Conservation (phyloP, 1,140 invertebrate genomes). For the Drosophila biarmipes region DNA sequence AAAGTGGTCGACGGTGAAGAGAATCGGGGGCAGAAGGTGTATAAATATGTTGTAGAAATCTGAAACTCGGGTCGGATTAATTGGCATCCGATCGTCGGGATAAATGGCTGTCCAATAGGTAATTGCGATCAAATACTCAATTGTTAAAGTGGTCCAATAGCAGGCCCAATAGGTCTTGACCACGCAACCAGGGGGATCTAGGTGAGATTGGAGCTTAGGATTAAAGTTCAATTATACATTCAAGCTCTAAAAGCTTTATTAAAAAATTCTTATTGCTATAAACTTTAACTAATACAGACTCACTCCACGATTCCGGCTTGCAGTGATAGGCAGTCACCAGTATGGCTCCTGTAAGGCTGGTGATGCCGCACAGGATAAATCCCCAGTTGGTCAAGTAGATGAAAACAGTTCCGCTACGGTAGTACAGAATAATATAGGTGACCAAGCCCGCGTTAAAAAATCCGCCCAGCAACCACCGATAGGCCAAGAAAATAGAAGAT, state of each 20-base stretch:
- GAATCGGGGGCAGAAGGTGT: conserved; percentile 88
- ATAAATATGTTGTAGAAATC: conserved; percentile 86
- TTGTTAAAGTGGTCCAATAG: conserved; percentile 41
- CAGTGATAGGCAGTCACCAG: conserved; percentile 31
- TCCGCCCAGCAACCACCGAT: conserved; percentile 47
- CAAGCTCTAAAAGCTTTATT: too few species aligned
- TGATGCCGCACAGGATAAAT: conserved; percentile 44
- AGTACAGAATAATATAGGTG: conserved; percentile 2
- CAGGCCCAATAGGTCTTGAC: conserved; percentile 50
- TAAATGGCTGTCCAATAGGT: conserved; percentile 43
- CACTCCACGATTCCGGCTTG: conserved; percentile 21
- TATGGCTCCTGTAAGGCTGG: conserved; percentile 32
- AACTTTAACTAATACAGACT: neutral
- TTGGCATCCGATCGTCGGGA: neutral
- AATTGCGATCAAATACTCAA: neutral
- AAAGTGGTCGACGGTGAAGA: conserved; percentile 89
- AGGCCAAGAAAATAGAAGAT: conserved; percentile 39
- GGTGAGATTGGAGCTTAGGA: too few species aligned
- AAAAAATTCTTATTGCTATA: too few species aligned
- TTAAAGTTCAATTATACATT: neutral
- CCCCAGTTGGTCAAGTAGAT: conserved; percentile 63
- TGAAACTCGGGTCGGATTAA: neutral
- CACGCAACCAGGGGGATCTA: neutral
- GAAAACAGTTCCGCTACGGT: conserved; percentile 27
- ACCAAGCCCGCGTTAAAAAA: conserved; percentile 36